Base-by-base conservation (phyloP, 2,113 vertebrate genomes). In the Euleptes europaea region DNA sequence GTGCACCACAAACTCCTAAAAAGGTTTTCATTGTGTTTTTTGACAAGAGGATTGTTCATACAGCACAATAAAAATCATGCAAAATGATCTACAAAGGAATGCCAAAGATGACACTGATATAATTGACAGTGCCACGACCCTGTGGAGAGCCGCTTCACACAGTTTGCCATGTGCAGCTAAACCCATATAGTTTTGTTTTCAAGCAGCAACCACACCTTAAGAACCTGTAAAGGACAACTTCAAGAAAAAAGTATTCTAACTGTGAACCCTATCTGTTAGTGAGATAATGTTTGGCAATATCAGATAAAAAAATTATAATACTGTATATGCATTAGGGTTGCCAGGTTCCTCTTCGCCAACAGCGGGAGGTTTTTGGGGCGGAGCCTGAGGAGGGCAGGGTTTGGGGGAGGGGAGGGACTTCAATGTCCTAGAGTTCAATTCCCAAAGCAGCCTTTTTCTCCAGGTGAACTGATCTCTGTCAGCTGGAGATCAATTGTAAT, bases 241-340 rank as follows among this genome's bases (percentile, higher is more conserved):
- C n/a, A 92, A 90, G 80, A 79, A 60, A 71, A 0, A 82, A 80
- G 23, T 31, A 81, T 65, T 77, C 86, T 60, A 71, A 47, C 57
- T 76, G 21, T 69, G 63, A 14, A 19, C 26, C 65, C 60, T 44
- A 88, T 87, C 15, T 72, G 89, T 84, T 69, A 90, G 73, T 80
- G 63, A 83, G 0, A 0, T 78, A 63, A 51, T 6, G 91, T 71
- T 78, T 90, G n/a, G 82, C 80, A 33, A 89, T 26, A 82, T 17
- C 67, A 13, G 86, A 84, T 44, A 44, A 90, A 85, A 90, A 57
- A 44, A 84, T 89, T 84, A 71, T 67, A 90, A 88, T 44, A 79
- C 6, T 2, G 51, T 54, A 54, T 51, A 51, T n/a, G n/a, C n/a
- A n/a, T n/a, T n/a, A n/a, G n/a, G n/a, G n/a, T n/a, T n/a, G n/a